These are phyloP conservation scores for Apeira syringaria DNA, from an alignment of 2,888 invertebrate species.

Conservation along the genomic window DNA sequence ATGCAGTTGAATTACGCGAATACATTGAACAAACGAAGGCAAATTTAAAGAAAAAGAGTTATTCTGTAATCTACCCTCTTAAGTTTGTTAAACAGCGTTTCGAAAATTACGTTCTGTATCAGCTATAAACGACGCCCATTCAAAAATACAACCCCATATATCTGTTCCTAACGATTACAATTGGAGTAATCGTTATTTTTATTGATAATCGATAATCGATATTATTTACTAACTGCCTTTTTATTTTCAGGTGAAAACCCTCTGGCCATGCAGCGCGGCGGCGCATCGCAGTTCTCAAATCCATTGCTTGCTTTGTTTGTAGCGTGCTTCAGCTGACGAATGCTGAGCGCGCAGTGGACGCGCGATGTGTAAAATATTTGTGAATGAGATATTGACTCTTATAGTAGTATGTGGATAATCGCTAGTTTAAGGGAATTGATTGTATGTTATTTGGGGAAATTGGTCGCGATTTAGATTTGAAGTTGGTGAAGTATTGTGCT, in stretches of 20 bases:
- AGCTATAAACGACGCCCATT: constrained; percentile 3
- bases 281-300: constrained; percentile 49
- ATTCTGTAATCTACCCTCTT: too few species aligned
- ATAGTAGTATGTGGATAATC: constrained; percentile 19
- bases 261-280: constrained; percentile 78
- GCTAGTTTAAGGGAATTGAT: constrained; percentile 17
- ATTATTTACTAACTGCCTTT: constrained; percentile 23
- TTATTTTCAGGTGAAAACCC: constrained; percentile 75
- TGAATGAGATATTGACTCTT: constrained; percentile 35
- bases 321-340: constrained; percentile 67
- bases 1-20: too few species aligned
- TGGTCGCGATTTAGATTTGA: neutral
- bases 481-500: neutral
- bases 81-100: too few species aligned
- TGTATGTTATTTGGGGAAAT: constrained; percentile 1
- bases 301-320: constrained; percentile 58
- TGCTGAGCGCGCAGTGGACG: constrained; percentile 63
- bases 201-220: constrained; percentile 21
- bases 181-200: constrained; percentile 18
- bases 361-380: constrained; percentile 38
- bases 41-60: too few species aligned
- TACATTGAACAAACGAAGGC: too few species aligned
- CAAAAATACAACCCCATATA: constrained; percentile 7
- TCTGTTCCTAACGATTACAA: constrained; percentile 19
- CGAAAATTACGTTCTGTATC: too few species aligned